Evolutionary conservation across 2,888 invertebrate genomes (phyloP).

Genomic region (Heliconius aoede): DNA sequence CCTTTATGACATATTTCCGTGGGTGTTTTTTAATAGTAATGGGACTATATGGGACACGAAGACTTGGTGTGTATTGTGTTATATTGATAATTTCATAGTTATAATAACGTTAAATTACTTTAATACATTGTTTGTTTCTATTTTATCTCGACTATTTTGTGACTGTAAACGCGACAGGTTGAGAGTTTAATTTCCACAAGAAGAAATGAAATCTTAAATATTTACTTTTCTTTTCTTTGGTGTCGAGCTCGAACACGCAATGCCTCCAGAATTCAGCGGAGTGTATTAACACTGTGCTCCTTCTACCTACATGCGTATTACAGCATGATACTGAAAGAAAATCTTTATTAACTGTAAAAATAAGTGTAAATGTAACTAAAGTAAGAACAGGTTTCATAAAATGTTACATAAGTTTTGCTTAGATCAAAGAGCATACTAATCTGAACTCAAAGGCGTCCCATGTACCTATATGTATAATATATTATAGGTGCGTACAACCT

Average conservation of each 20-base stretch:
- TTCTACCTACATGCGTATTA: no score
- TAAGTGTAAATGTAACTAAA: not conserved
- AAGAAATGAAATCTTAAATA: no score
- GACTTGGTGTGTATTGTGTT: not conserved
- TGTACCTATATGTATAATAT: not conserved
- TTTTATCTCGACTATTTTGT: not conserved
- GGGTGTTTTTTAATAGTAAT: slow-evolving; percentile 2
- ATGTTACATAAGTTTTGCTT: slow-evolving; percentile 3
- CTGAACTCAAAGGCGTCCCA: slow-evolving; percentile 45
- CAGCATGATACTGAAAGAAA: no score
- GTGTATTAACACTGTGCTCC: no score
- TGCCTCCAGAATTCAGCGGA: no score
- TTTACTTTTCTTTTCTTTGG: no score
- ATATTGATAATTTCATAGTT: not conserved
- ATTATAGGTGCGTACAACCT: slow-evolving; percentile 39
- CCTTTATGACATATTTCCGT: slow-evolving; percentile 56
- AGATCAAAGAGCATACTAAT: slow-evolving; percentile 24
- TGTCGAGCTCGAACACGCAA: no score
- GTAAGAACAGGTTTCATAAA: not conserved
- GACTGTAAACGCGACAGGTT: not conserved
- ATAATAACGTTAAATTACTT: not conserved
- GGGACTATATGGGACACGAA: not conserved
- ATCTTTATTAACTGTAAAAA: not conserved
- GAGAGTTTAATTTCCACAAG: no score
- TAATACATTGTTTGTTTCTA: not conserved